Evolutionary conservation across 1,140 invertebrate species (phyloP).

Genomic region (Hormaphis cornu): DNA sequence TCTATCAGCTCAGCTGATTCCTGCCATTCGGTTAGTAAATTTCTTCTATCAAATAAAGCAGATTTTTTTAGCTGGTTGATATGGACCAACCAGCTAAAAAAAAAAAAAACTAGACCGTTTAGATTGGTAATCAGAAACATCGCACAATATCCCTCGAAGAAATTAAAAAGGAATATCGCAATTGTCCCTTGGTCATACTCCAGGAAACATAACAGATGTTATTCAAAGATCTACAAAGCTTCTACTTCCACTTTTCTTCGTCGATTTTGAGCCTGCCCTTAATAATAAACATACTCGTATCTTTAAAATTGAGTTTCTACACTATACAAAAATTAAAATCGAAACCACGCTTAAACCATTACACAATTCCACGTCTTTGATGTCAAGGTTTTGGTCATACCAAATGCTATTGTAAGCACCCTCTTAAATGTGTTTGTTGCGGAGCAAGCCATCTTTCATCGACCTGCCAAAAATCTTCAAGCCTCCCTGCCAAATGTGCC

Average conservation of each 20-base stretch:
- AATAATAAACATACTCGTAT: neutral
- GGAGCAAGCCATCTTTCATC: neutral
- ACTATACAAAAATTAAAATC: neutral
- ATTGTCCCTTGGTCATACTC: neutral
- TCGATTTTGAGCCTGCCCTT: no score
- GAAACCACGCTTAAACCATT: neutral
- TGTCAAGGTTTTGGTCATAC: neutral
- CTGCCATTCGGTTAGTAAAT: no score
- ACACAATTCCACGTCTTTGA: neutral
- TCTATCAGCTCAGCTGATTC: no score
- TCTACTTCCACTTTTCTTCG: neutral
- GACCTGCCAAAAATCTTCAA: neutral
- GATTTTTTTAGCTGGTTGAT: no score
- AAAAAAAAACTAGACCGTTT: neutral
- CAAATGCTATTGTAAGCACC: neutral
- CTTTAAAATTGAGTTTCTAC: neutral
- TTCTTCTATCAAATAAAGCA: no score
- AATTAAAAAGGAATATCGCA: neutral
- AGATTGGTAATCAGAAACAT: neutral
- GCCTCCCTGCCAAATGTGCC: neutral
- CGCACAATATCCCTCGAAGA: neutral
- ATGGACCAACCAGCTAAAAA: neutral
- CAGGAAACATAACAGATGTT: neutral
- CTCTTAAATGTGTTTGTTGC: no score
- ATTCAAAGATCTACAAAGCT: neutral